Conservation (phyloP, 2,888 invertebrate species). For the Watsonalla cultraria region DNA sequence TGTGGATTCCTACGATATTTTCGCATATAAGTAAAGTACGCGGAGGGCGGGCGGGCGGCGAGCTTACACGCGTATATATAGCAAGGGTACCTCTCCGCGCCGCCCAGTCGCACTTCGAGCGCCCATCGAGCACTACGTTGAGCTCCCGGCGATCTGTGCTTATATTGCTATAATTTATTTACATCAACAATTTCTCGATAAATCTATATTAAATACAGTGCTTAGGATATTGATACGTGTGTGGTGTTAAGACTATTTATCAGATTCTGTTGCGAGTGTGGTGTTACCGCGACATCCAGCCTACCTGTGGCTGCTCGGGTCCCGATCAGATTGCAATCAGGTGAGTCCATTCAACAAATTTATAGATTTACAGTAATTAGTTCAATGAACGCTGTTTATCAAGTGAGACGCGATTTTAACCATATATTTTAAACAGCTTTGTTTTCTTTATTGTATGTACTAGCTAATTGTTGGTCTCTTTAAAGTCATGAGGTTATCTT, state of each 20-base stretch:
- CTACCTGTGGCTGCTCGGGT: slow-evolving; percentile 12
- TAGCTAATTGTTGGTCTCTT: too few relatives aligned
- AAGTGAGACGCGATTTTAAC: too few relatives aligned
- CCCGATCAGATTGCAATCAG: slow-evolving; percentile 14
- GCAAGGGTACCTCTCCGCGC: slow-evolving; percentile 46
- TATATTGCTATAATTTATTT: not conserved
- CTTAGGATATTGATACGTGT: slow-evolving; percentile 26
- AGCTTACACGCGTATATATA: slow-evolving; percentile 59
- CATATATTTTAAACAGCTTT: too few relatives aligned
- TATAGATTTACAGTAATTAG: too few relatives aligned
- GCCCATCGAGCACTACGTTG: slow-evolving; percentile 37
- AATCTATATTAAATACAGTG: slow-evolving; percentile 32
- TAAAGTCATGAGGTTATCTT: too few relatives aligned
- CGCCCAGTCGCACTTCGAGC: slow-evolving; percentile 62
- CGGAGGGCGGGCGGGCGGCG: slow-evolving; percentile 59
- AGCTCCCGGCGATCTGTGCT: slow-evolving; percentile 7
- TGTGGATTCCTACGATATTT: slow-evolving; percentile 72
- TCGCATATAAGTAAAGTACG: slow-evolving; percentile 58
- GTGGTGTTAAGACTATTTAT: slow-evolving; percentile 39
- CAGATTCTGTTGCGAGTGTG: slow-evolving; percentile 14
- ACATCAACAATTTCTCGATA: slow-evolving; percentile 2
- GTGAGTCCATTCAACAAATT: slow-evolving; percentile 20
- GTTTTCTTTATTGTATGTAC: too few relatives aligned
- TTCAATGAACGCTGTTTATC: too few relatives aligned
- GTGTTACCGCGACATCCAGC: slow-evolving; percentile 20